Evolutionary conservation across 2,888 invertebrate species (phyloP).

Genomic region (Campopleginae sp.): DNA sequence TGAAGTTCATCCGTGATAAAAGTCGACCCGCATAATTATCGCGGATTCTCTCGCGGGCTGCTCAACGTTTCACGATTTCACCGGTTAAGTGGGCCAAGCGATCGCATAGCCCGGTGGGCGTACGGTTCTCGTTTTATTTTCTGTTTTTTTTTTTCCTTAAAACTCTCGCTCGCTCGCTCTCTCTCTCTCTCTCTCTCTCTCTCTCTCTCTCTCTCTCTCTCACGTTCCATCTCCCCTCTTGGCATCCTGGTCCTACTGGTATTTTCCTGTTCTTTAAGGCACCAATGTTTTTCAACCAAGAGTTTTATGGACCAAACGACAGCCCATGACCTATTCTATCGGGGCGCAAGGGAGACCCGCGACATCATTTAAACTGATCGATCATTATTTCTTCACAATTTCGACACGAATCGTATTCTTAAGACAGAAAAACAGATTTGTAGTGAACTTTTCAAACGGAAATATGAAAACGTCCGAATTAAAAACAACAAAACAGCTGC

Average conservation of each 20-base stretch:
- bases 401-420: not conserved
- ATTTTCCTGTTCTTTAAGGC: not conserved
- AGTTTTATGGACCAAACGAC: conserved; percentile 50
- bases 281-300: not conserved
- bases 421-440: not conserved
- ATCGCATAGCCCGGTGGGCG: conserved; percentile 62
- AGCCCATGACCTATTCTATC: conserved; percentile 61
- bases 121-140: conserved; percentile 27
- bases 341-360: conserved; percentile 12
- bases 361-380: conserved; percentile 33
- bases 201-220: not conserved
- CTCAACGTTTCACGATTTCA: conserved; percentile 64
- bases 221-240: not conserved
- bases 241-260: not conserved
- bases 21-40: conserved; percentile 66
- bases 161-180: conserved; percentile 18
- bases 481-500: not conserved
- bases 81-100: conserved; percentile 66
- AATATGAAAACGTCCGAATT: not conserved
- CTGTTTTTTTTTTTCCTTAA: not conserved
- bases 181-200: conserved; percentile 11
- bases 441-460: not conserved
- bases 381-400: conserved; percentile 26
- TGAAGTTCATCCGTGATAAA: conserved; percentile 61
- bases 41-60: conserved; percentile 36